Base-by-base conservation (phyloP, 2,113 vertebrate species). In the Alosa alosa region DNA sequence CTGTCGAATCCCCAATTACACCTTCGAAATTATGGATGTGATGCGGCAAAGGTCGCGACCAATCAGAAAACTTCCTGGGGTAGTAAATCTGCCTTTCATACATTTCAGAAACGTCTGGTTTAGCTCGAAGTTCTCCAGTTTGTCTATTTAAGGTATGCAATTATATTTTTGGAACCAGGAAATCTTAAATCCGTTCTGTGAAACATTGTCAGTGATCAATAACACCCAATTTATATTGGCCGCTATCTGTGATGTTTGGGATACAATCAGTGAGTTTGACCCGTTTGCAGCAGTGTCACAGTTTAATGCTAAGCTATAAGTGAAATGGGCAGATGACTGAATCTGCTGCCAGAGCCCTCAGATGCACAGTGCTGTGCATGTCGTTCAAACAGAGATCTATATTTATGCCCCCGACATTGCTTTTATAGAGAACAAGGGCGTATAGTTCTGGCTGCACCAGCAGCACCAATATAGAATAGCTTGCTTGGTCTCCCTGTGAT, bases 1-100 rank as follows among this genome's bases (percentile, higher is more conserved):
- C 95, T 85, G 96, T 95, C 94, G n/a, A 25, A 52, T 50, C 45
- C 22, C n/a, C 6, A 82, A 57, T 86, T 46, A 57, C 72, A 13
- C 55, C 4, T 6, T 41, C 11, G 17, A 20, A 81, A 57, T 10
- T 10, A 17, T 36, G 47, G 52, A 15, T 64, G 36, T 72, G 20
- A 82, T n/a, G 25, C 1, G 7, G 44, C n/a, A 15, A n/a, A 86
- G 22, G 83, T 81, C 57, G 39, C 17, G 22, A 50, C 52, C 25
- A 84, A n/a, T 81, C 17, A 83, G 45, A 81, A 41, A n/a, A 39
- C 39, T 13, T 15, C 8, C 9, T 82, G 39, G 11, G 22, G 36
- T 81, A 31, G 31, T 31, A 83, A 31, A 45, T 17, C 18, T 83
- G 25, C 20, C 17, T 4, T 55, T 4, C 4, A 55, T 49, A 18